Evolutionary conservation across 2,888 invertebrate genomes (phyloP).

Genomic region (Acholoe squamosa): DNA sequence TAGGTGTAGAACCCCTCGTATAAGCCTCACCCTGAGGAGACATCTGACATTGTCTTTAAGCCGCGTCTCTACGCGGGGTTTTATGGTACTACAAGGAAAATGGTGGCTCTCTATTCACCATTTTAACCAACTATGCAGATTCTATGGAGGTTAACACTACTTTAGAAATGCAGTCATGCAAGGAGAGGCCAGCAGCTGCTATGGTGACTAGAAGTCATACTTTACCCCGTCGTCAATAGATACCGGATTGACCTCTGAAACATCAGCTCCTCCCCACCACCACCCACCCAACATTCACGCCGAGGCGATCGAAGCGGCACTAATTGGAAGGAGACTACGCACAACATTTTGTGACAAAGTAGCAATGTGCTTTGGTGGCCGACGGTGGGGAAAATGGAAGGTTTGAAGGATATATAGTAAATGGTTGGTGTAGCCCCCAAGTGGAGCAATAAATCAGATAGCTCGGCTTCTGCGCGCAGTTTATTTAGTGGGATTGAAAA

Average conservation of each 20-base stretch:
- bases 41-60: too few relatives aligned
- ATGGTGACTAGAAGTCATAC: slow-evolving; percentile 11
- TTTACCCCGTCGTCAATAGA: slow-evolving; percentile 45
- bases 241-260: background rate
- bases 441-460: too few relatives aligned
- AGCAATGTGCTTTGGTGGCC: background rate
- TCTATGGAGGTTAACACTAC: too few relatives aligned
- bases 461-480: too few relatives aligned
- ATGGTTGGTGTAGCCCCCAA: background rate
- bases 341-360: background rate
- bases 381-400: background rate
- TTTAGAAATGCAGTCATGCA: background rate
- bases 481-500: too few relatives aligned
- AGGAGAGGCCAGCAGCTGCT: background rate
- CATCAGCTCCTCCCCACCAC: too few relatives aligned
- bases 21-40: too few relatives aligned
- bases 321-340: slow-evolving; percentile 26
- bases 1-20: too few relatives aligned
- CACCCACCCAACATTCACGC: background rate
- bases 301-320: slow-evolving; percentile 7
- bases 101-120: too few relatives aligned
- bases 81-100: too few relatives aligned
- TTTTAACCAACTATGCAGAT: too few relatives aligned
- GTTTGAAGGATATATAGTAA: background rate
- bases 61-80: too few relatives aligned